Percentiles rank a stretch among this genome's conserved stretches.
These are phyloP conservation scores for Prietella phreatophila DNA, from an alignment of 2,113 vertebrate genomes.

Conservation along the genomic window DNA sequence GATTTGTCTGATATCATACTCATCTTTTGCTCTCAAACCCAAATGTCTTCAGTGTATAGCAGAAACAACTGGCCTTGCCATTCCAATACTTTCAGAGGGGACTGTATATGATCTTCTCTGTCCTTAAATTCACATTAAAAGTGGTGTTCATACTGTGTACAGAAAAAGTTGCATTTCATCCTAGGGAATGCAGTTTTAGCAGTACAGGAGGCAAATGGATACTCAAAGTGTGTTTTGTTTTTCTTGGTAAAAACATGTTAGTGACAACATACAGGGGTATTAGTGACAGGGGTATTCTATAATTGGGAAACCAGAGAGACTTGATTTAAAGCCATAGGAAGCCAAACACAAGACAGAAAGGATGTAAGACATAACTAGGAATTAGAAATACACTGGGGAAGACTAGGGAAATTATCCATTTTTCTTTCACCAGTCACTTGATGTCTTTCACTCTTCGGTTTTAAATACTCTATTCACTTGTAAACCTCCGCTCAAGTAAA, in stretches of 20 bases:
- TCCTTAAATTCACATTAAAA: not conserved
- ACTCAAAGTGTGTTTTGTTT: not conserved
- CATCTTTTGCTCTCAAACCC: no score
- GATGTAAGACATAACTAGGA: no score
- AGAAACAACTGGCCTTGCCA: not conserved
- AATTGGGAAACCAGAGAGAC: not conserved
- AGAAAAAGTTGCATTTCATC: not conserved
- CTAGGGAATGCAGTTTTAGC: not conserved
- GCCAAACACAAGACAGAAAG: not conserved
- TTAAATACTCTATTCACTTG: not conserved
- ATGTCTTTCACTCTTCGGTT: not conserved
- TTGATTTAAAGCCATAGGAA: not conserved
- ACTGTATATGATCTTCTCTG: not conserved
- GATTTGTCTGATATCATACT: not conserved
- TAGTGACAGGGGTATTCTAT: no score
- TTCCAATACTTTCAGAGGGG: not conserved
- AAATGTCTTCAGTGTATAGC: no score
- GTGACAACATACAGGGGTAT: not conserved
- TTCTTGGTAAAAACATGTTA: not conserved
- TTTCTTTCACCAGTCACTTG: not conserved
- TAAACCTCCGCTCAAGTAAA: not conserved
- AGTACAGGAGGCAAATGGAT: not conserved
- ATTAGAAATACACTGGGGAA: not conserved
- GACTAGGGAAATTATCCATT: not conserved
- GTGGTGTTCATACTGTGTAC: not conserved